These are phyloP conservation scores for Fabriciana adippe DNA, from an alignment of 2,888 invertebrate species.

Conservation along the genomic window DNA sequence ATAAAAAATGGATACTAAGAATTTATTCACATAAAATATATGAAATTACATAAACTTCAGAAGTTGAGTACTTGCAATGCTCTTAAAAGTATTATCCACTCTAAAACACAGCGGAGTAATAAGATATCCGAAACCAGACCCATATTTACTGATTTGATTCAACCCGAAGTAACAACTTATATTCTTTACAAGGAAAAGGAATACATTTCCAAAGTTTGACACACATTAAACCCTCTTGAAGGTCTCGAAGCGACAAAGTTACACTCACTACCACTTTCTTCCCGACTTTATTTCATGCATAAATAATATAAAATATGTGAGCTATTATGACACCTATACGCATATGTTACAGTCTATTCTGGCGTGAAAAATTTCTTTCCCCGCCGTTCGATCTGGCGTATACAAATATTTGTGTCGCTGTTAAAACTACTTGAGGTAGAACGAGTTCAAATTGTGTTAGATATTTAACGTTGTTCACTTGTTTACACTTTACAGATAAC, in stretches of 20 bases:
- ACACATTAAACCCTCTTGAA: conserved; percentile 32
- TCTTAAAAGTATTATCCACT: no score
- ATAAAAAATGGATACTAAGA: no score
- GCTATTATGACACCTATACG: conserved; percentile 32
- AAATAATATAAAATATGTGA: conserved; percentile 32
- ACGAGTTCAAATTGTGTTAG: conserved; percentile 46
- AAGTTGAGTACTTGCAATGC: no score
- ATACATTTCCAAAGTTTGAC: conserved; percentile 30
- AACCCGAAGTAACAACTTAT: not conserved
- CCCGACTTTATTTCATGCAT: conserved; percentile 31
- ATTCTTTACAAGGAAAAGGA: conserved; percentile 12
- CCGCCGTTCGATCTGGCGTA: conserved; percentile 33
- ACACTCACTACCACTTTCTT: conserved; percentile 38
- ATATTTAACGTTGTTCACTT: conserved; percentile 39
- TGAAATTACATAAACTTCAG: no score
- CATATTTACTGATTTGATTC: conserved; percentile 15
- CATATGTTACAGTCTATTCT: conserved; percentile 35
- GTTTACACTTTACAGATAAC: conserved; percentile 40
- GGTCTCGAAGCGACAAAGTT: conserved; percentile 37
- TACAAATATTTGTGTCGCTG: conserved; percentile 52
- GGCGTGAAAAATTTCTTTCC: conserved; percentile 17
- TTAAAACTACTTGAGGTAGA: conserved; percentile 58
- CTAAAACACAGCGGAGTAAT: not conserved
- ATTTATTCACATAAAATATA: no score
- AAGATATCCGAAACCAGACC: not conserved